Base-by-base conservation (phyloP, 1,140 invertebrate species). In the Ceratitis capitata region DNA sequence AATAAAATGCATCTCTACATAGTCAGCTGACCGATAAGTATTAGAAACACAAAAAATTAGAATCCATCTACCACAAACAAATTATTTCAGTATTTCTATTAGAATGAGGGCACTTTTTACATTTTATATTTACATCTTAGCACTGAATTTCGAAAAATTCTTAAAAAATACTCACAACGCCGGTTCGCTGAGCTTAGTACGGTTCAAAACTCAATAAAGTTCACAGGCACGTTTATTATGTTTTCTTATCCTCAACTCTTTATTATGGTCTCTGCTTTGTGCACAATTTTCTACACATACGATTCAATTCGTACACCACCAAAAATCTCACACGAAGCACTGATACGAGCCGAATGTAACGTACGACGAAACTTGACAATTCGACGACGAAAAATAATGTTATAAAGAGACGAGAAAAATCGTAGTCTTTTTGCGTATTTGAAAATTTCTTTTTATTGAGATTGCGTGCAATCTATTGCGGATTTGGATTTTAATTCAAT, bases 401-500 rank as follows among this genome's bases (percentile, higher is more conserved):
- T 83, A 56, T 84, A 82, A 47, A 51, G 47, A 47, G 82, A 84
- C 53, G 58, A 32, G 53, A 74, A 82, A 58, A 85, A 86, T 82
- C 42, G n/a, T 85, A 35, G 82, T 69, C 56, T 82, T 83, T 58
- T 83, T 86, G 61, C 78, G 84, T 74, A 85, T 86, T 83, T 83
- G 32, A 35, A 84, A 84, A 82, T 45, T 61, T 86, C 47, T 56
- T 84, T 82, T 29, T 58, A 84, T 32, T 35, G 64, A 86, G 53
- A 47, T 86, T 84, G 6, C 84, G 51, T 84, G 29, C 86, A 87
- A 89, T 87, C 58, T 85, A 53, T 64, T 88, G 82, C 84, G 78
- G 88, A 84, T 87, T 90, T 87, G 87, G 87, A 88, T 82, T 87
- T 32, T 85, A 82, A 87, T 87, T 89, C 85, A 89, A 87, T 89